Base-by-base conservation (phyloP, 23 tunicate species). In the Trididemnum clinides region DNA sequence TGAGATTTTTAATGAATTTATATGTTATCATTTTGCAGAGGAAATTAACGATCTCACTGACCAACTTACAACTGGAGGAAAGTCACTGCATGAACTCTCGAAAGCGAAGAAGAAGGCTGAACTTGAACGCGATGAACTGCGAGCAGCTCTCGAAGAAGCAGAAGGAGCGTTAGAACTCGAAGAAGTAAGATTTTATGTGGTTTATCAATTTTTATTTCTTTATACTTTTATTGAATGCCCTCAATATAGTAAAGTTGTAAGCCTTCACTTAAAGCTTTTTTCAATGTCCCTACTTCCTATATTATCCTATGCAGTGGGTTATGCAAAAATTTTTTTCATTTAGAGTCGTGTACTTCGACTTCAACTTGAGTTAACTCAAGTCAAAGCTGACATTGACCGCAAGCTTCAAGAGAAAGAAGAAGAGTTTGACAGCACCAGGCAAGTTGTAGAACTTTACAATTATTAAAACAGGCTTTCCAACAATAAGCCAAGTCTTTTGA, bases 391-490 rank as follows among this genome's bases (percentile, higher is more conserved):
- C 74, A 88, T 91, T 31, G 99, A 96, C 69, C 93, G 97, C 0
- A 88, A 73, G 65, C 84, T 91, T 15, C 97, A 91, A 85, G 99
- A 96, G 73, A 91, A 91, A 75, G 99, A 96, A 20, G 99, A 96
- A 85, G 99, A 96, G 75, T 87, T 96, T 51, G 99, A 96, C 71
- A 91, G 90, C 93, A 87, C 98, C 12, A 88, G 98, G 98, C 88
- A n/a, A n/a, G n/a, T n/a, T n/a, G n/a, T n/a, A n/a, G n/a, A n/a
- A n/a, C n/a, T n/a, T n/a, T n/a, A n/a, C n/a, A n/a, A n/a, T n/a
- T n/a, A n/a, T n/a, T n/a, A n/a, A n/a, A n/a, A n/a, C n/a, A n/a
- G n/a, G n/a, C n/a, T n/a, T n/a, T n/a, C n/a, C n/a, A n/a, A n/a
- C n/a, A n/a, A n/a, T n/a, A n/a, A n/a, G n/a, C n/a, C n/a, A n/a